Evolutionary conservation across 2,797 vertebrate genomes (phyloP), one percentile per base, ranked within the genome.

Genomic region (Octomys mimax): DNA sequence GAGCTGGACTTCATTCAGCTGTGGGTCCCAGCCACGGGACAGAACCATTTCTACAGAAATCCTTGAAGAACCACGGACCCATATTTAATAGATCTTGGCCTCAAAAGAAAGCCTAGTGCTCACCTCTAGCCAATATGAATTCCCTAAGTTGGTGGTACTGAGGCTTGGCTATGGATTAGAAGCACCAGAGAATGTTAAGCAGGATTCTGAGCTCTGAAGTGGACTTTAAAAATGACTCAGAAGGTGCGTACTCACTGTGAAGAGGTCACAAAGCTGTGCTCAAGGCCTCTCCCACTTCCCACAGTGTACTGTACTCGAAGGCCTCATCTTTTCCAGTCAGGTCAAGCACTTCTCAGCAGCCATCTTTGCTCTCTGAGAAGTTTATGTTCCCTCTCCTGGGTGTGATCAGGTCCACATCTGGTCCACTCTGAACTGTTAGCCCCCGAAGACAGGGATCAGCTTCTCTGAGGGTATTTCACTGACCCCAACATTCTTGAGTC

Each of bases 31-130:
- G 70, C 89, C 80, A 87, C 24, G 13, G 26, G 33, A 39, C 26
- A 68, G n/a, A 52, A 36, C 36, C 46, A 21, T 82, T 86, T 57
- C 79, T 78, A 11, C 66, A 66, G 81, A 89, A 87, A 92, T 36
- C 61, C 22, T 86, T 62, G 39, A 54, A 89, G 39, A 91, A 62
- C 57, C 9, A n/a, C 2, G 12, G 68, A 59, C 4, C 42, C 77
- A 52, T 8, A 36, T 52, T 83, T 31, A 87, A 71, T 87, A 78
- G 19, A 6, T 28, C 1, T 4, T 42, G 52, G 42, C 39, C 82
- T n/a, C 39, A 33, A 80, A 62, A 57, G 70, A 64, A 61, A 73
- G 36, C 28, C 6, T 24, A 54, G 5, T 0, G 0, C 54, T 84
- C 21, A 26, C 1, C 61, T 16, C 54, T 14, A 49, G 52, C 68